Conservation (phyloP, 2,113 vertebrate species). For the Phoxinus phoxinus region DNA sequence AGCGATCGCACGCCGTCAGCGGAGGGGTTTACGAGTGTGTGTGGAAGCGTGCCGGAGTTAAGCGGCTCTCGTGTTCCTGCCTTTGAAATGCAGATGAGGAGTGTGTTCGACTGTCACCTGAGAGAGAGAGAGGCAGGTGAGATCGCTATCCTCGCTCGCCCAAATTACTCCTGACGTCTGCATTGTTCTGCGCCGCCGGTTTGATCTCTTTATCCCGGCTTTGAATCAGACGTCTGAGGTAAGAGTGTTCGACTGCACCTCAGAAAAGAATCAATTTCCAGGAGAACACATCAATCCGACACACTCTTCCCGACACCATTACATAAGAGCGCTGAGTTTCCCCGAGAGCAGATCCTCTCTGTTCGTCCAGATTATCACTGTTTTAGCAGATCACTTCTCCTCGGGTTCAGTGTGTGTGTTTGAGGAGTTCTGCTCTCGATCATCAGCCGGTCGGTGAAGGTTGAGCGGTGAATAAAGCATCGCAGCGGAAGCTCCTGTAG, state of each 20-base stretch:
- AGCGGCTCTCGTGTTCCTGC: conserved; percentile 51
- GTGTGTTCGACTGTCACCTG: conserved; percentile 74
- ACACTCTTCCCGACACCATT: conserved; percentile 5
- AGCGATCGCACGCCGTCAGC: conserved; percentile 52
- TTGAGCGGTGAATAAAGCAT: conserved; percentile 16
- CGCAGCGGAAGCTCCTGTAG: neutral
- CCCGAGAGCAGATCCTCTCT: neutral
- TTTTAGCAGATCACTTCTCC: neutral
- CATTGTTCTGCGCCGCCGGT: conserved; percentile 70
- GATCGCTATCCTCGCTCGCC: conserved; percentile 68
- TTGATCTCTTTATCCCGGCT: conserved; percentile 71
- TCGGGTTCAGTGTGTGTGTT: neutral
- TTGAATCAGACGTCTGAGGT: conserved; percentile 59
- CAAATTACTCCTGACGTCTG: conserved; percentile 74
- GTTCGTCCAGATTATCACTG: neutral
- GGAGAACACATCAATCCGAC: conserved; percentile 20
- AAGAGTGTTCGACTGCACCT: conserved; percentile 48
- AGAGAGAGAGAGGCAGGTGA: conserved; percentile 63
- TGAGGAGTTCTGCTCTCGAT: conserved; percentile 8
- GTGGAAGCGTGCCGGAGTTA: conserved; percentile 45
- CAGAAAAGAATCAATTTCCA: conserved; percentile 36
- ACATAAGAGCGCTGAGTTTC: neutral
- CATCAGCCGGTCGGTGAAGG: neutral
- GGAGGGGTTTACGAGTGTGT: conserved; percentile 40
- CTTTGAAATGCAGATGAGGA: conserved; percentile 77